Evolutionary conservation across 2,888 invertebrate species (phyloP), one percentile per base, ranked within the genome.

Genomic region (Molorchus minor): DNA sequence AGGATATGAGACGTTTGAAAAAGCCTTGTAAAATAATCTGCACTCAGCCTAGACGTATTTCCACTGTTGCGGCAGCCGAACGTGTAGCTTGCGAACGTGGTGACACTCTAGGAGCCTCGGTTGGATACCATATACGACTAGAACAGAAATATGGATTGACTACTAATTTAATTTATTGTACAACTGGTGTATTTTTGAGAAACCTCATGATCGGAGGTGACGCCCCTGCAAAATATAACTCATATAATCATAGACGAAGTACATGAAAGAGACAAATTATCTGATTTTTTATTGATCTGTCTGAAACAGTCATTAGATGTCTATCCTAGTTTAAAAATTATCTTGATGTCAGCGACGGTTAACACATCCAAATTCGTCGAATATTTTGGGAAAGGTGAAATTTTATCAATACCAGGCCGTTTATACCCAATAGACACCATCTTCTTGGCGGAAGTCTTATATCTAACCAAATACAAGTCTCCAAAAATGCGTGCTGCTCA

Each of bases 311-410:
- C 89, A 8, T 78, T 96, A 36, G 82, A 85, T 1, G 84, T 86
- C 44, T 88, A 87, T 75, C 87, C 88, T 64, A 85, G 91, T 59
- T 82, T 97, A 15, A 90, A 90, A 73, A 80, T 98, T 0, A 85
- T 98, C 43, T 85, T 98, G 40, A 98, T 98, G 97, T 97, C 97
- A 2, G 98, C 98, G 8, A 94, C 96, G 0, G 87, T 96, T 78
- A 94, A 98, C 75, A 87, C 91, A 40, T 84, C 87, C 56, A 86
- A 93, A 63, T 93, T 97, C 81, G 83, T 88, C 44, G 85, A 87
- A 30, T 98, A 96, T 79, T 98, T 98, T 80, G 87, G 87, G 75
- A 86, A 86, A 71, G 92, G 93, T 66, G 89, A 91, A 0, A 86
- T 93, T 16, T 82, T 95, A 25, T 85, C 83, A 25, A 90, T 95